These are phyloP conservation scores for Rhinolophus sinicus DNA, from an alignment of 2,113 vertebrate species.

Conservation along the genomic window DNA sequence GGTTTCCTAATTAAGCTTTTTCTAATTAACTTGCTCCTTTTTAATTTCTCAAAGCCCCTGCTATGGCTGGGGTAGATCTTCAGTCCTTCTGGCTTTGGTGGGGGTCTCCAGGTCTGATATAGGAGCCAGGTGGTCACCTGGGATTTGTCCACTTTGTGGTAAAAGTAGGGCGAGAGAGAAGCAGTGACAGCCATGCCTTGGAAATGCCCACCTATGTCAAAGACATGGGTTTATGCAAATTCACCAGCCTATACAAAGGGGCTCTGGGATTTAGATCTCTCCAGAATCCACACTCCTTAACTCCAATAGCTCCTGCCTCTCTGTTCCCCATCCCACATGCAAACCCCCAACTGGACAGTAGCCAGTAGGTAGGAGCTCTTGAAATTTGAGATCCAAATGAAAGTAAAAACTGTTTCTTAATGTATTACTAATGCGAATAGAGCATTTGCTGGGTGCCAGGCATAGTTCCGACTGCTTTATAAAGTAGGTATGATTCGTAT, in stretches of 20 bases:
- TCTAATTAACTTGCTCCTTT: slow-evolving; percentile 53
- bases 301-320: background rate
- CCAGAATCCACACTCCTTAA: background rate
- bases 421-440: background rate
- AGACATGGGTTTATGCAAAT: background rate
- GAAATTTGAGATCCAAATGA: slow-evolving; percentile 7
- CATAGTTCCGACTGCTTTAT: background rate
- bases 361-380: background rate
- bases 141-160: background rate
- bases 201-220: background rate
- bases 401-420: background rate
- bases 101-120: background rate
- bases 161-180: background rate
- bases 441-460: background rate
- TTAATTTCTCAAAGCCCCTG: slow-evolving; percentile 50
- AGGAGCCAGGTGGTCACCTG: background rate
- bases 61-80: background rate
- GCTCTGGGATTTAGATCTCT: background rate
- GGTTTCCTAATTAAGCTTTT: slow-evolving; percentile 63
- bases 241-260: background rate
- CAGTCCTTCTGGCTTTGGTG: background rate
- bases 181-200: background rate
- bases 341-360: background rate
- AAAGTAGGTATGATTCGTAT: background rate
- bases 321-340: background rate